Evolutionary conservation across 2,113 vertebrate genomes (phyloP).

Genomic region (Oceanodroma tethys): DNA sequence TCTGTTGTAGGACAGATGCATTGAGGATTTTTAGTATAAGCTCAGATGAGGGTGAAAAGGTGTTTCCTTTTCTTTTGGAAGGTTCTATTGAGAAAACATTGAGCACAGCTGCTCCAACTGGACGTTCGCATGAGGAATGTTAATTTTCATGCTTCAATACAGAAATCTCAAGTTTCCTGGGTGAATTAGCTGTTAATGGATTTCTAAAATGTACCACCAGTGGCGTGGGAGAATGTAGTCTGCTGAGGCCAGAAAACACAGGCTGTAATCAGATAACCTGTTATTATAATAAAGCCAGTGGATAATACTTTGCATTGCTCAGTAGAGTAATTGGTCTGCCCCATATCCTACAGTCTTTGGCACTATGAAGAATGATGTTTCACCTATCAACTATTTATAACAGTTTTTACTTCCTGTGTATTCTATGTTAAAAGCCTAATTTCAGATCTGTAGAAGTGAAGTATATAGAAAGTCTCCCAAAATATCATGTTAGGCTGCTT

Average conservation of each 20-base stretch:
- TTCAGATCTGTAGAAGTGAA: slow-evolving; percentile 28
- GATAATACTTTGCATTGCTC: slow-evolving; percentile 63
- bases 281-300: slow-evolving; percentile 54
- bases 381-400: slow-evolving; percentile 59
- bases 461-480: background rate
- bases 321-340: slow-evolving; percentile 52
- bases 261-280: slow-evolving; percentile 55
- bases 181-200: background rate
- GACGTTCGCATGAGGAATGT: background rate
- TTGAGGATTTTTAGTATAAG: background rate
- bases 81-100: background rate
- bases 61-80: background rate
- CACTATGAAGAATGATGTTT: slow-evolving; percentile 12
- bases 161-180: slow-evolving; percentile 14
- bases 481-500: background rate
- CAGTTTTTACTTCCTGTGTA: slow-evolving; percentile 32
- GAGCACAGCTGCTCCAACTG: background rate
- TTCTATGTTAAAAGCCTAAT: slow-evolving; percentile 48
- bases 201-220: background rate
- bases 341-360: slow-evolving; percentile 42
- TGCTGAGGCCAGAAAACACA: slow-evolving; percentile 1
- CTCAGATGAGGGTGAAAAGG: background rate
- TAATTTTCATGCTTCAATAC: background rate
- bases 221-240: background rate
- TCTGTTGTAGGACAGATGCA: background rate